These are phyloP conservation scores for Agrilus planipennis DNA, from an alignment of 1,140 invertebrate genomes.

Conservation along the genomic window DNA sequence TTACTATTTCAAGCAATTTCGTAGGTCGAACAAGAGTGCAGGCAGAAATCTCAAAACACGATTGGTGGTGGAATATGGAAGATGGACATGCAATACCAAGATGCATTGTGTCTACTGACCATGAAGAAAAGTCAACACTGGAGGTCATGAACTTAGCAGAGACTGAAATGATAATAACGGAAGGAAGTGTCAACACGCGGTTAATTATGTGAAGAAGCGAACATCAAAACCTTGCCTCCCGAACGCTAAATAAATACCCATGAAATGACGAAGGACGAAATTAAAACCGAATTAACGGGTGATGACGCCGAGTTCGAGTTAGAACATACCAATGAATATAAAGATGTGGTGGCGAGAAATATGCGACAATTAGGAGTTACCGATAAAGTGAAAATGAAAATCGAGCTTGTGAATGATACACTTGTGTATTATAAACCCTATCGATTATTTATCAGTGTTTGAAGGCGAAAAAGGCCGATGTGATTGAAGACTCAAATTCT, in stretches of 20 bases:
- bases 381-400: neutral
- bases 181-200: no score
- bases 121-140: no score
- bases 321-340: neutral
- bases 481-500: neutral
- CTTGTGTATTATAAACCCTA: conserved; percentile 22
- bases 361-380: neutral
- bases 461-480: conserved; percentile 1
- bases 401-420: conserved; percentile 20
- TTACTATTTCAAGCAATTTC: no score
- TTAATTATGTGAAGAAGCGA: no score
- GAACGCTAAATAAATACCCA: neutral
- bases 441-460: conserved; percentile 18
- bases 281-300: conserved; percentile 1
- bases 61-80: no score
- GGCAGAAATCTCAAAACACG: no score
- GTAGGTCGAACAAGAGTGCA: no score
- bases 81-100: no score
- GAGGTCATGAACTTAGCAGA: no score
- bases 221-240: no score
- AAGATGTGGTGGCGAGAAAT: conserved; percentile 16
- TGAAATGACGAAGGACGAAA: neutral
- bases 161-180: no score
- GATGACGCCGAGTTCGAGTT: neutral
- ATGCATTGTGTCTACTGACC: no score